Evolutionary conservation across 2,113 vertebrate species (phyloP), one percentile per base, ranked within the genome.

Genomic region (Rhea pennata): DNA sequence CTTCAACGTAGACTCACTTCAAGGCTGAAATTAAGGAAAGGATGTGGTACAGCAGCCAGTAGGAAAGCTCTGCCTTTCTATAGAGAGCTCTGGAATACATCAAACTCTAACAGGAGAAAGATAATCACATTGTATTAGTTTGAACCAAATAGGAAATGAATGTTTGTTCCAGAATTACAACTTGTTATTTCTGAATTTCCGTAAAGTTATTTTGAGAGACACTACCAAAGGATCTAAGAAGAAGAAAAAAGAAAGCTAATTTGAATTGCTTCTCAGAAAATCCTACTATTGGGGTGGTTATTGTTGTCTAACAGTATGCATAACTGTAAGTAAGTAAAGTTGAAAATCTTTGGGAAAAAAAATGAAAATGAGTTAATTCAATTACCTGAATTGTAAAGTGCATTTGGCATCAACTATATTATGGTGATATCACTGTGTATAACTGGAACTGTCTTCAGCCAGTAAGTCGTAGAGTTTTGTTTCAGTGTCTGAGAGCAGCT

Each of bases 121-220:
- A 40, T 79, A 92, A 91, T 85, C 67, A 67, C 29, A 79, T 39
- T 77, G 84, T 59, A 51, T 79, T 82, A 62, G 26, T 39, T 87
- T 91, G 44, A 85, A 92, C n/a, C 0, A 2, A 83, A 90, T 51
- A 87, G 53, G 64, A 95, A 85, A 73, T 64, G 5, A 64, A 85
- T 71, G 40, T 39, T 94, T 95, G 50, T 64, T 92, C 78, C 78
- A 91, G 65, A 88, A 83, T 59, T 71, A 80, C 33, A 85, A 22
- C n/a, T 87, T 39, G n/a, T 26, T 0, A 80, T 87, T 91, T 90
- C 76, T 90, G 73, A 92, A 81, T 84, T 92, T 93, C 76, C 84
- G 9, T 67, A 27, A 69, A 79, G 76, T 44, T 23, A 71, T 81
- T 96, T 61, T 88, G 56, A 88, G 42, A 95, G 22, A 84, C 2